A percentile compares a stretch with the other conserved stretches of the same genome.
phyloP scores from a whole-genome alignment of 2,888 invertebrate genomes.

The Drosophila maculinotata region DNA sequence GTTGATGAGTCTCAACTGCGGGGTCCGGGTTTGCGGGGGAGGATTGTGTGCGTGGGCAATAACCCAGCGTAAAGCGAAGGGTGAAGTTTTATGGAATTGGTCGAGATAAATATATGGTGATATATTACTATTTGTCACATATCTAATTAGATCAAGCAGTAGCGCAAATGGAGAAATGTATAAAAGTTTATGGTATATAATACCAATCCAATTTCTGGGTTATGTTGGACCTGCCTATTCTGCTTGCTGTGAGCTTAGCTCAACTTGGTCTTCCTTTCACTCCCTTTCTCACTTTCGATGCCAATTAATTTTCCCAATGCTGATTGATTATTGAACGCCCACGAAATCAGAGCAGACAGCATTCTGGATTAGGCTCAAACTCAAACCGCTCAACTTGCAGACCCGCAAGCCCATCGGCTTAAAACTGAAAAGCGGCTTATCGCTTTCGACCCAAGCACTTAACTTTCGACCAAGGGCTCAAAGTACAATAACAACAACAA shows the following conservation, averaged over 20 bases:
- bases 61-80: neutral
- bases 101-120: slow-evolving; percentile 5
- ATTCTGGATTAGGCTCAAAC: neutral
- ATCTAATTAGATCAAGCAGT: neutral
- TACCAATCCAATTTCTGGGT: no score
- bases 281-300: slow-evolving; percentile 13
- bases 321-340: slow-evolving; percentile 45
- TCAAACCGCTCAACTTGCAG: neutral
- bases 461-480: slow-evolving; percentile 53
- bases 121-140: slow-evolving; percentile 18
- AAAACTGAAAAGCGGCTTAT: slow-evolving; percentile 54
- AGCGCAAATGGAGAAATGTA: neutral
- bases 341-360: slow-evolving; percentile 11
- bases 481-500: slow-evolving; percentile 7
- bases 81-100: neutral
- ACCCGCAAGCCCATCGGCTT: slow-evolving; percentile 40
- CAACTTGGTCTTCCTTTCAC: neutral
- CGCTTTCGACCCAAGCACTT: slow-evolving; percentile 56
- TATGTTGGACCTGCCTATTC: neutral
- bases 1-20: slow-evolving; percentile 34
- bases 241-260: neutral
- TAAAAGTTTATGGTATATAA: no score
- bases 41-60: slow-evolving; percentile 11
- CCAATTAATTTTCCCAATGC: slow-evolving; percentile 31
- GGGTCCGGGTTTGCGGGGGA: slow-evolving; percentile 4